Percentiles rank a stretch among this genome's conserved stretches.
Evolutionary conservation across 2,113 vertebrate genomes (phyloP).

Genomic region (Lasiurus borealis): DNA sequence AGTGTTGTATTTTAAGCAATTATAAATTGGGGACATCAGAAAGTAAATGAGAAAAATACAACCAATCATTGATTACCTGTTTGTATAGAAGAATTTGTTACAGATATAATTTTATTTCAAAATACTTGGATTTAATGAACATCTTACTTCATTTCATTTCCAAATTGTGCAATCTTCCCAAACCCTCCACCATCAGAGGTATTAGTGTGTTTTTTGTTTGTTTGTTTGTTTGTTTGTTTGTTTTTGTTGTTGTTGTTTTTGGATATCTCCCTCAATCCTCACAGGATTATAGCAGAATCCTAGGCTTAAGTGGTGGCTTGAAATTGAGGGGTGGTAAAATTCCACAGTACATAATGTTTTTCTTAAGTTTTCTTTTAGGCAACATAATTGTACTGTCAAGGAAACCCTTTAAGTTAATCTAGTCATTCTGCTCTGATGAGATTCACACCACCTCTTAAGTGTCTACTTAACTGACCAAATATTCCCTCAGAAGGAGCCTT

Average conservation of each 20-base stretch:
- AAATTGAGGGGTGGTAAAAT: not conserved
- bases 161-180: not conserved
- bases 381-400: not conserved
- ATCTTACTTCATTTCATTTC: not conserved
- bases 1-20: not conserved
- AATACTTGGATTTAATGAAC: not conserved
- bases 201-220: not conserved
- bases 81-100: not conserved
- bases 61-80: not conserved
- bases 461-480: not conserved
- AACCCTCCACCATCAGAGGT: not conserved
- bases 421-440: not conserved
- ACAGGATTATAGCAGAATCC: not conserved
- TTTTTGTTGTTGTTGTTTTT: not conserved
- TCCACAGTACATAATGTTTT: not conserved
- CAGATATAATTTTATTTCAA: not conserved
- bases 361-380: not conserved
- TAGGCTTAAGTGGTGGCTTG: not conserved
- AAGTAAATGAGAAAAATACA: not conserved
- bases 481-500: not conserved
- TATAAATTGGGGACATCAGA: not conserved
- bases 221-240: too few relatives aligned
- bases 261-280: not conserved
- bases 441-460: not conserved
- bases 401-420: not conserved